These are phyloP conservation scores for Drosophila willistoni DNA, from an alignment of 1,140 invertebrate species.

Conservation along the genomic window DNA sequence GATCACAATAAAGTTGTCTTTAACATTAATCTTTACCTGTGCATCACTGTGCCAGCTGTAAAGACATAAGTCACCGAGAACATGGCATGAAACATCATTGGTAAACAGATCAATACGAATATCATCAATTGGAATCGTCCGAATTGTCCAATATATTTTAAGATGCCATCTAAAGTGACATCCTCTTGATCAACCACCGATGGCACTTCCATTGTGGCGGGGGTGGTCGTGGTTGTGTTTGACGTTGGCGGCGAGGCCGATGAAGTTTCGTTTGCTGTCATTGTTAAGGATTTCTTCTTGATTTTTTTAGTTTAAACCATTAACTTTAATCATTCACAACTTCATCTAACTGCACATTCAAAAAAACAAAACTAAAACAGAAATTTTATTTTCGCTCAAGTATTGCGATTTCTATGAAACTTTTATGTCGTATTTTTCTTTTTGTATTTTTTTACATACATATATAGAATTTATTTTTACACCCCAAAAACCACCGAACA, in stretches of 20 bases:
- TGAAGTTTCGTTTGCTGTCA: slow-evolving; percentile 49
- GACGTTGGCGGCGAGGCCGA: slow-evolving; percentile 18
- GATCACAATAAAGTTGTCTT: neutral
- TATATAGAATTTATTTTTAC: slow-evolving; percentile 51
- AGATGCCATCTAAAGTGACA: slow-evolving; percentile 75
- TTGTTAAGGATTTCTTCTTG: slow-evolving; percentile 26
- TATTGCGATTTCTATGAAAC: slow-evolving; percentile 39
- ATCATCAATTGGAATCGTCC: slow-evolving; percentile 85
- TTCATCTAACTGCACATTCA: neutral
- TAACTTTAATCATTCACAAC: neutral
- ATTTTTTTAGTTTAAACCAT: neutral
- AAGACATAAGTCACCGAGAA: slow-evolving; percentile 85
- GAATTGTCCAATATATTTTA: slow-evolving; percentile 84
- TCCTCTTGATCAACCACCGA: slow-evolving; percentile 65
- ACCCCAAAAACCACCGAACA: slow-evolving; percentile 21
- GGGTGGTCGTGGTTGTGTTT: neutral
- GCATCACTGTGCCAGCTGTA: slow-evolving; percentile 85
- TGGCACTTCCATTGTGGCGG: slow-evolving; percentile 26
- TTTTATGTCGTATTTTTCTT: slow-evolving; percentile 25
- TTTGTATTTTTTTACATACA: slow-evolving; percentile 43
- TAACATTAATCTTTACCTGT: slow-evolving; percentile 83
- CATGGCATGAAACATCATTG: slow-evolving; percentile 84
- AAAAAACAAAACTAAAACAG: neutral
- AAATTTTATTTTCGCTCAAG: slow-evolving; percentile 7
- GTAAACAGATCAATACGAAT: slow-evolving; percentile 84